These are phyloP conservation scores for Chorisops tibialis DNA, from an alignment of 2,888 invertebrate species.

Conservation along the genomic window DNA sequence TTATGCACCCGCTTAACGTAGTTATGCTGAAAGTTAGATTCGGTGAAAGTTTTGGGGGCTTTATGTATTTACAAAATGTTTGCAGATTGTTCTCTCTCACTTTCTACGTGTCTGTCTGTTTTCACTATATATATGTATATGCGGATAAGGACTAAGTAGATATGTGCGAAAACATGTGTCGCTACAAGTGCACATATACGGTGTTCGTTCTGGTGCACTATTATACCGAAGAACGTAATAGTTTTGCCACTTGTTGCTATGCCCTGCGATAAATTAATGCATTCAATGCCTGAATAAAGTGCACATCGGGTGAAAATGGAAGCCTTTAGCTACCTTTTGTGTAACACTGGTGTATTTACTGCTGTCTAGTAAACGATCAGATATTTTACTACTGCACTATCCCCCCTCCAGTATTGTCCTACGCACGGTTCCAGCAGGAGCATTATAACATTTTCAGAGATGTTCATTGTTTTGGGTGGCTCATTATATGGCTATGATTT, in stretches of 20 bases:
- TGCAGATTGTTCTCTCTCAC: slow-evolving; percentile 35
- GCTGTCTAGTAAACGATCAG: background rate
- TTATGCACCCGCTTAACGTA: slow-evolving; percentile 24
- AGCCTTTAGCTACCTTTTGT: too few relatives aligned
- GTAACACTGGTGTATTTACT: too few relatives aligned
- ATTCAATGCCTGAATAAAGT: slow-evolving; percentile 14
- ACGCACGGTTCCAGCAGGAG: background rate
- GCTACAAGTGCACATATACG: background rate
- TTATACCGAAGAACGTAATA: slow-evolving; percentile 35
- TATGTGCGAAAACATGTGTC: slow-evolving; percentile 40
- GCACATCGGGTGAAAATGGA: slow-evolving; percentile 1
- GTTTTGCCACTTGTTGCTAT: slow-evolving; percentile 36
- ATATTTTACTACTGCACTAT: too few relatives aligned
- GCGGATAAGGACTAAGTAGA: background rate
- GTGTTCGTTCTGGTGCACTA: background rate
- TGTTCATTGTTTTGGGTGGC: slow-evolving; percentile 2
- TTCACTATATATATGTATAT: background rate
- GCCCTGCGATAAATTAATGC: slow-evolving; percentile 24
- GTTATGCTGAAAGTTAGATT: slow-evolving; percentile 32
- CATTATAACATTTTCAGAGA: background rate
- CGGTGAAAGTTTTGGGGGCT: slow-evolving; percentile 32
- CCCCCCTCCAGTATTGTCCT: too few relatives aligned
- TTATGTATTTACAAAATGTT: slow-evolving; percentile 34
- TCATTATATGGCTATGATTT: slow-evolving; percentile 7
- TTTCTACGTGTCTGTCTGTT: slow-evolving; percentile 6